phyloP scores from a whole-genome alignment of 2,113 vertebrate genomes.

The Atractosteus spatula region DNA sequence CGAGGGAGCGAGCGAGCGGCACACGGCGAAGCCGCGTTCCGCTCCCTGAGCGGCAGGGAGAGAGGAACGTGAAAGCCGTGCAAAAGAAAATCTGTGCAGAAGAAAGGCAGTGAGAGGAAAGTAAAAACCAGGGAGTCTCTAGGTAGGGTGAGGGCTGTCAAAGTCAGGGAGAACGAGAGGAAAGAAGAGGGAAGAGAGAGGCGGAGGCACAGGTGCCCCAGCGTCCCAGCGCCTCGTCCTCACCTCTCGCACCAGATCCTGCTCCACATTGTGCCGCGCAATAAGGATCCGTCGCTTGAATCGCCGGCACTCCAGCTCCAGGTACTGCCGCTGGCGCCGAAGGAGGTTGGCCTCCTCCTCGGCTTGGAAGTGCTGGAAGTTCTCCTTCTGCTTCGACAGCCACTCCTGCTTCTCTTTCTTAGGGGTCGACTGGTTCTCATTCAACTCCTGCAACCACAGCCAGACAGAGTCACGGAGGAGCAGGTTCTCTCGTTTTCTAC shows the following conservation, averaged over 20 bases:
- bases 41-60: background rate
- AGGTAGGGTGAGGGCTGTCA: too few relatives aligned
- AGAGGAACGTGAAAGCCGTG: too few relatives aligned
- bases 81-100: too few relatives aligned
- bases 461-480: background rate
- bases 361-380: constrained; percentile 96
- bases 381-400: constrained; percentile 97
- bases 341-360: constrained; percentile 95
- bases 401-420: constrained; percentile 99
- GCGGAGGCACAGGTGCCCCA: background rate
- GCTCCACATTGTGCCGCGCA: constrained; percentile 91
- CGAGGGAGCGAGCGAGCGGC: background rate
- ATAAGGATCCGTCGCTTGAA: constrained; percentile 95
- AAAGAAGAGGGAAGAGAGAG: too few relatives aligned
- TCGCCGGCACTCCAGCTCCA: constrained; percentile 92
- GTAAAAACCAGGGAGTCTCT: too few relatives aligned
- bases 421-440: constrained; percentile 97
- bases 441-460: constrained; percentile 77
- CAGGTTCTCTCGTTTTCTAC: too few relatives aligned
- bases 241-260: constrained; percentile 93
- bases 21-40: background rate
- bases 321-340: constrained; percentile 88
- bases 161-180: too few relatives aligned
- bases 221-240: constrained; percentile 9
- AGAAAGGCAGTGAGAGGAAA: too few relatives aligned